phyloP scores from a whole-genome alignment of 2,113 vertebrate genomes.

The Psophia crepitans region DNA sequence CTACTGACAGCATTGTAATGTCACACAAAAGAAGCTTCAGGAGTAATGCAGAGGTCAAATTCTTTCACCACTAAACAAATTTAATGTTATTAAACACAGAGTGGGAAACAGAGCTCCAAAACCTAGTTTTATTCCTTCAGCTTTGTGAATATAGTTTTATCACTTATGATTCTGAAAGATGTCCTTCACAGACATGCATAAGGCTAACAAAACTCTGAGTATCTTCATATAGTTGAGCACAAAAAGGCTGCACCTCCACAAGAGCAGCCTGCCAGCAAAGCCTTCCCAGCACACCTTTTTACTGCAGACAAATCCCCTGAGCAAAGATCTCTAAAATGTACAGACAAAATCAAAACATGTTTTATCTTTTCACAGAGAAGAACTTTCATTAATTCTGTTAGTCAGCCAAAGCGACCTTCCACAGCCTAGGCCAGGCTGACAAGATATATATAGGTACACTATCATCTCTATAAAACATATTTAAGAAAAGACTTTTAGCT shows the following conservation, averaged over 20 bases:
- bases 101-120: background rate
- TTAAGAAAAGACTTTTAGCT: constrained; percentile 55
- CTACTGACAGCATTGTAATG: background rate
- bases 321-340: background rate
- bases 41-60: background rate
- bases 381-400: background rate
- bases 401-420: background rate
- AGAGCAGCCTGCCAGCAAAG: background rate
- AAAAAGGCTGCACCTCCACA: background rate
- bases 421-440: background rate
- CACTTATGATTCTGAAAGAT: background rate
- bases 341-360: background rate
- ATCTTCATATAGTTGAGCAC: rapidly evolving
- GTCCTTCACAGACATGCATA: background rate
- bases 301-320: background rate
- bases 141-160: background rate
- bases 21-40: background rate
- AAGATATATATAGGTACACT: rapidly evolving
- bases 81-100: background rate
- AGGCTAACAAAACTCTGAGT: background rate
- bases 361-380: background rate
- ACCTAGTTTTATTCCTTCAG: background rate
- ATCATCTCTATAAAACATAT: background rate
- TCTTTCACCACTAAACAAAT: background rate
- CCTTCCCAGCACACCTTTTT: background rate